Conservation (phyloP, 2,888 invertebrate genomes). For the Heteropelma amictum region DNA sequence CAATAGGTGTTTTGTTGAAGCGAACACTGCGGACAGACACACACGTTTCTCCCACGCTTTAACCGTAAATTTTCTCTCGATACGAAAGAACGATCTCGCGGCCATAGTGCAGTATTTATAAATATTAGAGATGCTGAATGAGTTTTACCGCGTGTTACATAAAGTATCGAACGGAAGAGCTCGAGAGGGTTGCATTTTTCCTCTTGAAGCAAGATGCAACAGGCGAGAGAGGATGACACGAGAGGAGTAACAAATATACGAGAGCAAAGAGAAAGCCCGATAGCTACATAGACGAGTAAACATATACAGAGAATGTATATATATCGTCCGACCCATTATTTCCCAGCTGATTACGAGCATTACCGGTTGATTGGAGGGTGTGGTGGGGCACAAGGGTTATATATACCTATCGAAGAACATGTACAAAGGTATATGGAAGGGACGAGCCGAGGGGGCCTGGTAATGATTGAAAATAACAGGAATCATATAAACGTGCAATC, state of each 20-base stretch:
- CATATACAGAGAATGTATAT: constrained; percentile 8
- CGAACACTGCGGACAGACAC: no score
- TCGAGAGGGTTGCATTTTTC: background rate
- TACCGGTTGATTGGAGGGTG: constrained; percentile 62
- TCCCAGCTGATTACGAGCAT: constrained; percentile 69
- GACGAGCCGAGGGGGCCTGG: constrained; percentile 59
- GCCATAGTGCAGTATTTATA: background rate
- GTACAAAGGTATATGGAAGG: constrained; percentile 29
- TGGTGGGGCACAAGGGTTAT: constrained; percentile 43
- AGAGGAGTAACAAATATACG: constrained; percentile 6
- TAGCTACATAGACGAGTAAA: background rate
- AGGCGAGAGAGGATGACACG: constrained; percentile 30
- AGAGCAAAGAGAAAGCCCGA: constrained; percentile 13
- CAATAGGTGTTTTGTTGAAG: constrained; percentile 23
- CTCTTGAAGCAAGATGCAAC: constrained; percentile 45
- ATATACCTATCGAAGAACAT: constrained; percentile 11
- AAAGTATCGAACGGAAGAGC: constrained; percentile 8
- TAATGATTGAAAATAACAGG: constrained; percentile 76
- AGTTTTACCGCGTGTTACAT: background rate
- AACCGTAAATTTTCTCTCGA: constrained; percentile 31
- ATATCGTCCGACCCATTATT: constrained; percentile 62
- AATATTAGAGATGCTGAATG: constrained; percentile 5
- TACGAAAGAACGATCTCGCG: background rate
- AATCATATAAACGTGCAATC: constrained; percentile 75
- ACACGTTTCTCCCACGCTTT: constrained; percentile 22